A percentile compares a stretch with the other conserved stretches of the same genome.
These are phyloP conservation scores for Drosophila rellima DNA, from an alignment of 2,888 invertebrate genomes.

Conservation along the genomic window DNA sequence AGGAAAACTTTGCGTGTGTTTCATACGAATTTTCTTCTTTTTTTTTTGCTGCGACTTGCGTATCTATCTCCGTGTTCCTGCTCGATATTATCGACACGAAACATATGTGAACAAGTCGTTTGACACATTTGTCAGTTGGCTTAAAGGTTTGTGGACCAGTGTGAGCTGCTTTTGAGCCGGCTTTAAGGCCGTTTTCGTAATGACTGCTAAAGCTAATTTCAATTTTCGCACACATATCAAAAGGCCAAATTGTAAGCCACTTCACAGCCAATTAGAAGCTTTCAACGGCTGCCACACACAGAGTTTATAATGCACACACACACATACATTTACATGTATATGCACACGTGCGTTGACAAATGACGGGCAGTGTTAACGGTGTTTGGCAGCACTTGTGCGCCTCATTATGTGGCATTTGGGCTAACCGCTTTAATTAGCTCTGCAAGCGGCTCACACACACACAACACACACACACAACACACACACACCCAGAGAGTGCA, in stretches of 20 bases:
- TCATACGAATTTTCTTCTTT: constrained; percentile 17
- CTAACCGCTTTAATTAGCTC: constrained; percentile 84
- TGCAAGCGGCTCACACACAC: constrained; percentile 41
- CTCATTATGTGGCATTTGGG: constrained; percentile 82
- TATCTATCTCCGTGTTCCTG: constrained; percentile 12
- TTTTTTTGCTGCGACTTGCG: constrained; percentile 1
- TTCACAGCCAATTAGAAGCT: constrained; percentile 78
- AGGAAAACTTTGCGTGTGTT: constrained; percentile 51
- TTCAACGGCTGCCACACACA: constrained; percentile 62
- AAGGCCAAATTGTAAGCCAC: constrained; percentile 67
- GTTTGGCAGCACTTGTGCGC: constrained; percentile 81
- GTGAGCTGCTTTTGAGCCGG: constrained; percentile 1
- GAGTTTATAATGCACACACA: constrained; percentile 21
- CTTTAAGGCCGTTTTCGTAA: constrained; percentile 32
- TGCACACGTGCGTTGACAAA: constrained; percentile 67
- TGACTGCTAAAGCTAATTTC: constrained; percentile 37
- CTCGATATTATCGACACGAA: constrained; percentile 77
- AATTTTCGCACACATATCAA: constrained; percentile 48
- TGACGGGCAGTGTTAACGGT: constrained; percentile 79
- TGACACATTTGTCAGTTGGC: constrained; percentile 82
- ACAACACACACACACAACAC: constrained; percentile 33
- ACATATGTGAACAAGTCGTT: constrained; percentile 80
- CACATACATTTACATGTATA: constrained; percentile 18
- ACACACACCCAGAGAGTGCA: constrained; percentile 41
- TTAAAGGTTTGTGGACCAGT: constrained; percentile 51